Base-by-base conservation (phyloP, 2,888 invertebrate genomes). In the Andrena hattorfiana region DNA sequence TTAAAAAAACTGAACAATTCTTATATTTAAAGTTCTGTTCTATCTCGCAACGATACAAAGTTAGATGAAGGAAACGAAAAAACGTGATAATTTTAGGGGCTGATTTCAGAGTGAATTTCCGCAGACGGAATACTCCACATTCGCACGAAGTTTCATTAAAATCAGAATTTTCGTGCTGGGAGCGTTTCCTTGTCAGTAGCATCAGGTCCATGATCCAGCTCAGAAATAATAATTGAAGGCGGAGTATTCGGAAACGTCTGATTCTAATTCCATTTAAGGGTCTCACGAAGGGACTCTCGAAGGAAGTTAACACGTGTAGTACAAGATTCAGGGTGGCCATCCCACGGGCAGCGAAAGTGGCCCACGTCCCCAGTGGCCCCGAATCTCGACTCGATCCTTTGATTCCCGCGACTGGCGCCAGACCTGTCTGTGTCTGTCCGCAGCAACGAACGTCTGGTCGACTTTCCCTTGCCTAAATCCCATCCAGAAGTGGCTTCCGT, bases 351-450 rank as follows among this genome's bases (percentile, higher is more conserved):
- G 69, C 13, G 76, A 77, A 79, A 73, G 81, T 70, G 74, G 51
- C 67, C 49, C 56, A 51, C 56, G 69, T 81, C 63, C 77, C 79
- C 68, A 54, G 59, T 79, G 77, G 77, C 73, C 77, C 70, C 13
- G 62, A 77, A 67, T 71, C 69, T 60, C 60, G 49, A 74, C 54
- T 48, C 78, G 80, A 56, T 78, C 71, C 81, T 81, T 74, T 67
- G 77, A 79, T 77, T 79, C 80, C 73, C 80, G 63, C 83, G 85
- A 79, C 84, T 82, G 88, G 88, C 88, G 88, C 88, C 88, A 86
- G 72, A 64, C 62, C 51, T 72, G 70, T 76, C 77, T 67, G 70
- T 48, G 69, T 84, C 83, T 85, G 84, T 84, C 88, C 81, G 66
- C 72, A 70, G 23, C 32, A 68, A 73, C 63, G 77, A 83, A 84